A percentile compares a stretch with the other conserved stretches of the same genome.
Evolutionary conservation across 2,888 invertebrate genomes (phyloP).

Genomic region (Tachystola acroxantha): DNA sequence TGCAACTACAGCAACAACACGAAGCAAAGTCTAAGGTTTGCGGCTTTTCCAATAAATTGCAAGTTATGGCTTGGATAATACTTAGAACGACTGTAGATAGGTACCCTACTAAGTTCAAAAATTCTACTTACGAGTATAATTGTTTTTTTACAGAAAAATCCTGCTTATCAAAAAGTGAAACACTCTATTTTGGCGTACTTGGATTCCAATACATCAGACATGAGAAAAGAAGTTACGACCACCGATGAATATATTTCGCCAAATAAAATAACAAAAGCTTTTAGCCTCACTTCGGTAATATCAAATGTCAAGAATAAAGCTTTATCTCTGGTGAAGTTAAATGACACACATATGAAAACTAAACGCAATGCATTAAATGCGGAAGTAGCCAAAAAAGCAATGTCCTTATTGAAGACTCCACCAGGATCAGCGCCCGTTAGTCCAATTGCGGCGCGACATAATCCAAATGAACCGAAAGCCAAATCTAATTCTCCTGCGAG

Average conservation of each 20-base stretch:
- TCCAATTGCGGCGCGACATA: conserved; percentile 20
- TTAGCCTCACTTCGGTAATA: conserved; percentile 63
- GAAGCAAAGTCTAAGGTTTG: conserved; percentile 79
- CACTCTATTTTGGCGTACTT: conserved; percentile 64
- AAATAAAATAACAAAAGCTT: conserved; percentile 38
- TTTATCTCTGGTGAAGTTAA: conserved; percentile 65
- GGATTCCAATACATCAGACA: conserved; percentile 43
- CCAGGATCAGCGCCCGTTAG: conserved; percentile 45
- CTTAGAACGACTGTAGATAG: no score
- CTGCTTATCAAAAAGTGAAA: conserved; percentile 62
- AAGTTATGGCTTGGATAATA: no score
- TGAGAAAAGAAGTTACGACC: conserved; percentile 26
- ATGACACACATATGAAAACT: conserved; percentile 35
- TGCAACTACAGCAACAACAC: conserved; percentile 76
- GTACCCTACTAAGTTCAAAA: no score
- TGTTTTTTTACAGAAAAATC: conserved; percentile 72
- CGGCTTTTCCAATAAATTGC: no score
- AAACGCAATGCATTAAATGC: conserved; percentile 33
- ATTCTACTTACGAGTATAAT: no score
- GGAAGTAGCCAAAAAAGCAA: conserved; percentile 46
- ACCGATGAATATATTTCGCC: conserved; percentile 47
- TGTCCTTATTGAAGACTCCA: conserved; percentile 49
- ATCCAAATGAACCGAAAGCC: neutral
- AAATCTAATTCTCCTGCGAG: conserved; percentile 4
- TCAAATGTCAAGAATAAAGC: conserved; percentile 75